Base-by-base conservation (phyloP, 1,140 invertebrate genomes). In the Lordiphosa clarofinis region DNA sequence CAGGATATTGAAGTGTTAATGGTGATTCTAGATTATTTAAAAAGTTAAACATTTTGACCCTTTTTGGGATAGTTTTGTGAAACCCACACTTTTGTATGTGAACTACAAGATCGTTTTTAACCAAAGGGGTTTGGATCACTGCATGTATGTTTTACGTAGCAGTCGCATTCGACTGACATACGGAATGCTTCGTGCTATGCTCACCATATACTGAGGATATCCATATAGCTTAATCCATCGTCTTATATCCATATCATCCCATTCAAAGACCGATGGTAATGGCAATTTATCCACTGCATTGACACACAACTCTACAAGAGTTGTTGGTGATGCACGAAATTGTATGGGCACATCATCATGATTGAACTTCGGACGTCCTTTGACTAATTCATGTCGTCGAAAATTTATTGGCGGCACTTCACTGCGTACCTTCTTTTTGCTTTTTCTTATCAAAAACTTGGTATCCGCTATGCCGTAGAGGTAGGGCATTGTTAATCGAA, bases 141-240 rank as follows among this genome's bases (percentile, higher is more conserved):
- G 15, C 15, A 1, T 15, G 15, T 15, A 2, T 15, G 15, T 15
- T 15, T 1, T 15, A 15, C 15, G 15, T 3, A 19, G 1, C 19
- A 19, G 19, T 19, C 19, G 19, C 2, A 19, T 4, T 19, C 19
- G 19, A 2, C 19, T 19, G 2, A 19, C 19, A 19, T 0, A 19
- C 19, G 19, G 19, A 19, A 19, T 0, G 2, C 19, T 19, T 19
- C 3, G 0, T 19, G 19, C 3, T 19, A 19, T 19, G 19, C 19
- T 19, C 19, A 87, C 82, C 78, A 64, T 73, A 38, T 87, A 87
- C 42, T 87, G 56, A 1, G 69, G 84, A 72, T 81, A 87, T 0
- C 82, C 82, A 13, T 72, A 73, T 2, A 39, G 5, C 6, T n/a
- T 24, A 0, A 87, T 67, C 84, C 82, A 87, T 0, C 39, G 53